These are phyloP conservation scores for Sterrhoptilus dennistouni DNA, from an alignment of 2,113 vertebrate species.

Conservation along the genomic window DNA sequence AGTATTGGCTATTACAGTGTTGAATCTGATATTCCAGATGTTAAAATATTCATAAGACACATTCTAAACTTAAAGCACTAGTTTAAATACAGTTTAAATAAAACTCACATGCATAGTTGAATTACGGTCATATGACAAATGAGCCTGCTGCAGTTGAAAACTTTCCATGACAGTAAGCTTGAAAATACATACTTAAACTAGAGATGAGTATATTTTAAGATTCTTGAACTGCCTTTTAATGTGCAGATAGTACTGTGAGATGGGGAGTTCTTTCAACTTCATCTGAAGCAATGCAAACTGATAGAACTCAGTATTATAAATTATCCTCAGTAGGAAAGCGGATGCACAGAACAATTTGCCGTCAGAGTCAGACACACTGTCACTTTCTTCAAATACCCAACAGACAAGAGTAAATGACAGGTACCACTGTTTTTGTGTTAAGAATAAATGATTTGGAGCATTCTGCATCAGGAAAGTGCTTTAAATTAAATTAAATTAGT, in stretches of 20 bases:
- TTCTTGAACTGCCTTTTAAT: slow-evolving; percentile 37
- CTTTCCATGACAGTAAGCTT: neutral
- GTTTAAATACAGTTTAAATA: slow-evolving; percentile 58
- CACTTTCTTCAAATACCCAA: slow-evolving; percentile 29
- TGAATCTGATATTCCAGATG: slow-evolving; percentile 55
- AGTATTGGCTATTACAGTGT: slow-evolving; percentile 77
- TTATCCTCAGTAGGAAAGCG: neutral
- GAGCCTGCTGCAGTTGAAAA: slow-evolving; percentile 12
- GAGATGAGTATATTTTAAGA: slow-evolving; percentile 42
- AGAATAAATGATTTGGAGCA: slow-evolving; percentile 31
- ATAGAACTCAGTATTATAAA: slow-evolving; percentile 3
- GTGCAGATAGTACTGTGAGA: neutral
- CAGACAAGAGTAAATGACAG: slow-evolving; percentile 36
- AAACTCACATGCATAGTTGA: slow-evolving; percentile 25
- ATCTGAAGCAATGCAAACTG: neutral
- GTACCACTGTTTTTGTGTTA: neutral
- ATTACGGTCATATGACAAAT: slow-evolving; percentile 8
- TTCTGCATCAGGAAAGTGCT: slow-evolving; percentile 11
- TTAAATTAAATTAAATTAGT: slow-evolving; percentile 14
- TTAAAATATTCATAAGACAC: slow-evolving; percentile 45
- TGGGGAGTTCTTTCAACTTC: slow-evolving; percentile 8
- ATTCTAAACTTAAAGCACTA: slow-evolving; percentile 51
- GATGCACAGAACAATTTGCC: neutral
- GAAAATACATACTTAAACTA: slow-evolving; percentile 22
- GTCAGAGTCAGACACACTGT: neutral